Evolutionary conservation across 2,113 vertebrate genomes (phyloP), one percentile per base, ranked within the genome.

Genomic region (Oplegnathus fasciatus): DNA sequence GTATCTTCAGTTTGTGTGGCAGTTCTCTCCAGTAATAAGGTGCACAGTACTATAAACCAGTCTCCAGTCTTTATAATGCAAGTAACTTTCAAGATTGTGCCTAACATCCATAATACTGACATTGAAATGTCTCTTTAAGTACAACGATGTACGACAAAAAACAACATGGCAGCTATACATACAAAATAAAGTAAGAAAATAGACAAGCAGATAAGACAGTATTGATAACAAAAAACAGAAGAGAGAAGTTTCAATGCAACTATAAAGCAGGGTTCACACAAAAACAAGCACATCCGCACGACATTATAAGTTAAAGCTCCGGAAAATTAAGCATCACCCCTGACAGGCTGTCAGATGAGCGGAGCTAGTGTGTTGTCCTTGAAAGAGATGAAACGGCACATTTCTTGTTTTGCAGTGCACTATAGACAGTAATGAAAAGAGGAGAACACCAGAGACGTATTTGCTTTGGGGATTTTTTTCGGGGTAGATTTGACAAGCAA

Each of bases 391-490:
- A 69, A 78, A 42, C 50, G 57, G 65, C 44, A 68, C 26, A 30
- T 54, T 26, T 58, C 46, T 34, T 37, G 22, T 50, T 48, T 30
- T 48, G 9, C 24, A n/a, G 2, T 30, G 22, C 10, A n/a, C 10
- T 18, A 71, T 30, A 75, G 61, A 57, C 40, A 28, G n/a, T 17
- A 62, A 44, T 40, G 34, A 67, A n/a, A 46, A 32, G n/a, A 76
- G 4, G 15, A 17, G 20, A 70, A 57, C 32, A 81, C 20, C 2
- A 58, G 40, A 10, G 5, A 50, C 4, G 0, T 9, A 9, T 70
- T 70, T 58, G 9, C 18, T 48, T 18, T 37, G 26, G 60, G 68
- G 61, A 44, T n/a, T 37, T 66, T 64, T 57, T 30, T 54, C 8
- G 24, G 22, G 20, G n/a, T 32, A 32, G 22, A 78, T 58, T 65